Evolutionary conservation across 2,797 vertebrate species (phyloP).

Genomic region (Rallus crepitans): DNA sequence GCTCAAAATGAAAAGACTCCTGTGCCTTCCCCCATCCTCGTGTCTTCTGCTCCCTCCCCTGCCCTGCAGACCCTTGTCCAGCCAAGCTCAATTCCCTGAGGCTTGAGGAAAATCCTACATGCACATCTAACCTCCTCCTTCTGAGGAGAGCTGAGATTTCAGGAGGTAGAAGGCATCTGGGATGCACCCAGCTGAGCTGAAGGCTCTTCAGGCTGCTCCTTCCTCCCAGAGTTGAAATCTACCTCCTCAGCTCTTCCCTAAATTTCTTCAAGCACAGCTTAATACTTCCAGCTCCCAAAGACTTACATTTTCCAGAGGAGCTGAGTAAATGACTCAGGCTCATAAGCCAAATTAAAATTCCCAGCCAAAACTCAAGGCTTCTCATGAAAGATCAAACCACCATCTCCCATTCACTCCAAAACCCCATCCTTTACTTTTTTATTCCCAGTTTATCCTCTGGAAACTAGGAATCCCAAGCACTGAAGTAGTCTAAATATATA

Average conservation of each 20-base stretch:
- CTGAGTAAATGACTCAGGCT: not conserved
- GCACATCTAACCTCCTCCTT: rapidly evolving
- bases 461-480: not conserved
- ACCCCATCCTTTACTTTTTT: not conserved
- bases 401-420: not conserved
- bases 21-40: not conserved
- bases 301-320: not conserved
- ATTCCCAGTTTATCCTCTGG: not conserved
- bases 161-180: not conserved
- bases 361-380: not conserved
- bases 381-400: not conserved
- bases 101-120: not conserved
- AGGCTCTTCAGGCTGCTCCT: not conserved
- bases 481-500: not conserved
- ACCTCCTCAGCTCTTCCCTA: not conserved
- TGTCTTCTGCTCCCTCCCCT: not conserved
- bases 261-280: not conserved
- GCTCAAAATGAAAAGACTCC: not conserved
- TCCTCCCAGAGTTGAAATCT: not conserved
- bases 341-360: not conserved
- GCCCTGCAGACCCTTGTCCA: not conserved
- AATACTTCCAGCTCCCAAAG: not conserved
- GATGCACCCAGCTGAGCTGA: not conserved
- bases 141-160: not conserved
- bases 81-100: not conserved